Evolutionary conservation across 2,888 invertebrate genomes (phyloP), one percentile per base, ranked within the genome.

Genomic region (Subacronicta megacephala): DNA sequence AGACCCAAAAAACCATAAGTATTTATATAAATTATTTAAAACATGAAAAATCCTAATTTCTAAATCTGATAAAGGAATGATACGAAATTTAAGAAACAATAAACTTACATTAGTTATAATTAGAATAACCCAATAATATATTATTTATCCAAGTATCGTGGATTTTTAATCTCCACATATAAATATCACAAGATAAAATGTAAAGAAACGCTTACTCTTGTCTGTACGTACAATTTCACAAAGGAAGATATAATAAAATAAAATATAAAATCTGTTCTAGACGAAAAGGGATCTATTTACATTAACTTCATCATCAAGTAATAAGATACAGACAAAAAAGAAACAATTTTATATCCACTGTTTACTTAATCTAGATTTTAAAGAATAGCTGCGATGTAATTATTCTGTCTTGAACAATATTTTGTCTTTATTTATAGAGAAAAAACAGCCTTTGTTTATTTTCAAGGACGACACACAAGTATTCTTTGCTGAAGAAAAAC

Each of bases 401-500:
- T 20, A 58, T 13, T 1, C 18, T 18, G 47, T 26, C 26, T 26
- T 12, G 13, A 63, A 53, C 16, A 47, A 43, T 18, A 16, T 5
- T 10, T 5, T 45, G 4, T 31, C 16, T 37, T 33, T 50, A 43
- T 40, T 53, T 60, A 43, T 31, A 38, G 26, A 61, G 37, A 7
- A 16, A n/a, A 29, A 23, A 50, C 12, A 66, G 41, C 23, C 33
- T 18, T 7, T 12, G 23, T 33, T 17, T 33, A 16, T 43, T 46
- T 31, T 20, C 17, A 40, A 45, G 26, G 4, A 50, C 33, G 17
- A 17, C 44, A 36, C 44, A 36, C 33, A 35, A 10, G 26, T 43
- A 26, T 55, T 47, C 47, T 66, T 66, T 62, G 56, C 20, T 36
- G 26, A 56, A 67, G 46, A 51, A 62, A 62, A 65, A 62, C 51